These are phyloP conservation scores for Temnopleurus reevesii DNA, from an alignment of 53 echinoderm and acorn worm genomes.

Conservation along the genomic window DNA sequence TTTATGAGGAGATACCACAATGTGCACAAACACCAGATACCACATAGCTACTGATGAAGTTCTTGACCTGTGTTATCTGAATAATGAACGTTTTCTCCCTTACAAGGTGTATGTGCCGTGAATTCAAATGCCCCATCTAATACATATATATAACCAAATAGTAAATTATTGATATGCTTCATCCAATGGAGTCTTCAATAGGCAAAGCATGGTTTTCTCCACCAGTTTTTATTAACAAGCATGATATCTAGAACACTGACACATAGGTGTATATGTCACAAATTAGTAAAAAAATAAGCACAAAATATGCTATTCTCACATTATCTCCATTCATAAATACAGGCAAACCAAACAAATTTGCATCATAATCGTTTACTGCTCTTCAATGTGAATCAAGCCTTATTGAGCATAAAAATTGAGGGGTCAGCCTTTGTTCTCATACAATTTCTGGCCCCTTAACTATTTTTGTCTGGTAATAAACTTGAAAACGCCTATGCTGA, in stretches of 20 bases:
- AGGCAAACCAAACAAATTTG: too few species aligned
- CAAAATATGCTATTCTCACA: too few species aligned
- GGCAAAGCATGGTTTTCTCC: not conserved
- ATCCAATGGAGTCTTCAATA: not conserved
- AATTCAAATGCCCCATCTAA: not conserved
- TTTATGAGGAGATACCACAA: not conserved
- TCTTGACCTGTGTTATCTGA: not conserved
- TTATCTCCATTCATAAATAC: too few species aligned
- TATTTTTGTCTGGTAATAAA: too few species aligned
- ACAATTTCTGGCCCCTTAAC: too few species aligned
- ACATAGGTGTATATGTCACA: too few species aligned
- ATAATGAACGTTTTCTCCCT: not conserved
- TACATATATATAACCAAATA: not conserved
- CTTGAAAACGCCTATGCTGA: too few species aligned
- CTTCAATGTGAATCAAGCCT: too few species aligned
- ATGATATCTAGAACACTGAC: not conserved
- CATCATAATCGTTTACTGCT: too few species aligned
- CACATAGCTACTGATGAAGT: slow-evolving; percentile 2
- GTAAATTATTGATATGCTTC: not conserved
- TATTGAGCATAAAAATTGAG: too few species aligned
- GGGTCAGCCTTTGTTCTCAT: too few species aligned
- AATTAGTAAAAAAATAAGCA: too few species aligned
- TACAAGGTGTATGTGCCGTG: not conserved
- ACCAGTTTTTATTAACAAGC: slow-evolving; percentile 1
- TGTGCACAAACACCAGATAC: slow-evolving; percentile 47